Evolutionary conservation across 2,888 invertebrate species (phyloP).

Genomic region (Cyrtodaria siliqua): DNA sequence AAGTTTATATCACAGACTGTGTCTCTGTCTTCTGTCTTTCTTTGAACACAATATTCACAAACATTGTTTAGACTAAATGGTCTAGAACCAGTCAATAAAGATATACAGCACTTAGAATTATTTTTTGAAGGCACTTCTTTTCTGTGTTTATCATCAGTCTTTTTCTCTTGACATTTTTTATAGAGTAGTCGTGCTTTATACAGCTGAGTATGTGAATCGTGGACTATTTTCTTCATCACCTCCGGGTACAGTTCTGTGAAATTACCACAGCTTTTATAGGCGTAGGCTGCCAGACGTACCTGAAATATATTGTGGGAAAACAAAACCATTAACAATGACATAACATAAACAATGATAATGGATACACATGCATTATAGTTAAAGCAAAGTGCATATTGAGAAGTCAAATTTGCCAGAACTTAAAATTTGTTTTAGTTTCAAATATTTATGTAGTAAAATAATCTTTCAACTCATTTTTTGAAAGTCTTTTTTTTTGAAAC

Average conservation of each 20-base stretch:
- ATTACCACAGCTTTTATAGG: slow-evolving; percentile 54
- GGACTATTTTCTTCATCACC: slow-evolving; percentile 10
- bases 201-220: slow-evolving; percentile 21
- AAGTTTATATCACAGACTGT: slow-evolving; percentile 52
- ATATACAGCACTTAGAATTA: slow-evolving; percentile 68
- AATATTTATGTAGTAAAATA: no score
- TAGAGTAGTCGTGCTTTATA: slow-evolving; percentile 15
- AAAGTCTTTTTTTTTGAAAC: no score
- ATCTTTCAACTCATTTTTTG: no score
- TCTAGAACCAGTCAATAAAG: slow-evolving; percentile 44
- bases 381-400: no score
- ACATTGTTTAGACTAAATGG: slow-evolving; percentile 39
- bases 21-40: slow-evolving; percentile 26
- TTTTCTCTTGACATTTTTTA: slow-evolving; percentile 43
- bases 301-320: slow-evolving; percentile 28
- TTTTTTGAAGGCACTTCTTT: slow-evolving; percentile 31
- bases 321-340: no score
- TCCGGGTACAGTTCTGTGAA: slow-evolving; percentile 19
- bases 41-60: slow-evolving; percentile 72
- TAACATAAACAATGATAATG: no score
- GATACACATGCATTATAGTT: no score
- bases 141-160: slow-evolving; percentile 4
- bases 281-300: slow-evolving; percentile 33
- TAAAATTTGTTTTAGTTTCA: no score
- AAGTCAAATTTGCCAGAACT: no score